Base-by-base conservation (phyloP, 1,140 invertebrate genomes). In the Dysdera silvatica region DNA sequence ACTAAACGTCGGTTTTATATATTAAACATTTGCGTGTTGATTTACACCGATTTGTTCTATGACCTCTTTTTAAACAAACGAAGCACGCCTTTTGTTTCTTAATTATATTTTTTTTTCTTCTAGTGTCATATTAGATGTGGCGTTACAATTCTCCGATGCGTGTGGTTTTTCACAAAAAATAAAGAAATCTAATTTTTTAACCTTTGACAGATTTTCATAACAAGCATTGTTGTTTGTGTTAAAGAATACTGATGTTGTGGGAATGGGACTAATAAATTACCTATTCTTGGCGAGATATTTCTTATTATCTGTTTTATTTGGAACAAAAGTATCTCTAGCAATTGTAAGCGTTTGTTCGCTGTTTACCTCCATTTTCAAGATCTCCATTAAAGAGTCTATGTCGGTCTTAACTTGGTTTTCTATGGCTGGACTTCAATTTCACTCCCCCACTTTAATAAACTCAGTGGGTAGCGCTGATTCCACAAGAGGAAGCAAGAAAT, bases 61-160 rank as follows among this genome's bases (percentile, higher is more conserved):
- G 28, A 45, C n/a, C 29, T 45, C 14, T 33, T 12, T 28, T 54
- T n/a, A 54, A n/a, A 23, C 40, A 61, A 5, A 47, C 41, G 54
- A 45, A 53, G 49, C 45, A 49, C 20, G 7, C 57, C 3, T 59
- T 51, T 7, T 59, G 48, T 49, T 59, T 35, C 57, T 59, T 49
- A 59, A 37, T 4, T 26, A 35, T 26, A 59, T 59, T 26, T 26
- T 59, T 59, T 26, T 49, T 59, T 26, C 26, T 41, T 40, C 53
- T 41, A 56, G 28, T 4, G 6, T 28, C 35, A 56, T 40, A 8
- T 24, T 28, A 56, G 23, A 6, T 32, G n/a, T 20, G 24, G 40
- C 35, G 28, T 40, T 41, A 26, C 53, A 56, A 40, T 43, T 56
- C 23, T 56, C 35, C 24, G 53, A 56, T 16, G 16, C 18, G 43